These are phyloP conservation scores for Acrocephalus arundinaceus DNA, from an alignment of 2,113 vertebrate species.

Conservation along the genomic window DNA sequence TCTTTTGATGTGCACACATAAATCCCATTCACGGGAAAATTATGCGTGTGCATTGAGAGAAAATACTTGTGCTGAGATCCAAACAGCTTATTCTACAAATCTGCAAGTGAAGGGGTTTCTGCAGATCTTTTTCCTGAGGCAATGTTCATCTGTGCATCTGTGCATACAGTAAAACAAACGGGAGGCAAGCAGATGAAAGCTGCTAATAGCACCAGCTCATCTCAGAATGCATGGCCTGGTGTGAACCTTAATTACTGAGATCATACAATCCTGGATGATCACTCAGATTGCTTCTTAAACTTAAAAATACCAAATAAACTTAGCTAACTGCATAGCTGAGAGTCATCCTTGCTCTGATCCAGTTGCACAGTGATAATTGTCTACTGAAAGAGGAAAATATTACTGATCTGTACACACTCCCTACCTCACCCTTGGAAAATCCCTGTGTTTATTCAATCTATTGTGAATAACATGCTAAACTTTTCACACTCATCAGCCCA, in stretches of 20 bases:
- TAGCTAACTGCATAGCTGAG: not conserved
- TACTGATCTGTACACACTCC: not conserved
- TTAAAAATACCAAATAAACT: not conserved
- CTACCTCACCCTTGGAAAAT: slow-evolving; percentile 37
- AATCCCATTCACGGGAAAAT: not conserved
- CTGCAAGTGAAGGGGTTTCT: slow-evolving; percentile 14
- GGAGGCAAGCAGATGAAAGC: slow-evolving; percentile 21
- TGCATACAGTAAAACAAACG: not conserved
- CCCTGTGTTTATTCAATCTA: not conserved
- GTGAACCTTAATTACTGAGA: not conserved
- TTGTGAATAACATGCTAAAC: not conserved
- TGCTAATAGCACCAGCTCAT: not conserved
- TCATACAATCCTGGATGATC: not conserved
- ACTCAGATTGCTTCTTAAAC: not conserved
- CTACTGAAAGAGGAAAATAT: not conserved
- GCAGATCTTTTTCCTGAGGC: slow-evolving; percentile 9
- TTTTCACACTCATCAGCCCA: not conserved
- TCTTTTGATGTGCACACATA: slow-evolving; percentile 41
- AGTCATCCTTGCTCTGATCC: not conserved
- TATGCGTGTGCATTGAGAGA: not conserved
- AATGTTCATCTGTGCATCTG: not conserved
- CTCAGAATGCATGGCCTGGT: not conserved
- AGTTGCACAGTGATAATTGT: not conserved
- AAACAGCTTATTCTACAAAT: not conserved
- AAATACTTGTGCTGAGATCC: not conserved